Base-by-base conservation (phyloP, 2,888 invertebrate genomes). In the Agrochola litura region DNA sequence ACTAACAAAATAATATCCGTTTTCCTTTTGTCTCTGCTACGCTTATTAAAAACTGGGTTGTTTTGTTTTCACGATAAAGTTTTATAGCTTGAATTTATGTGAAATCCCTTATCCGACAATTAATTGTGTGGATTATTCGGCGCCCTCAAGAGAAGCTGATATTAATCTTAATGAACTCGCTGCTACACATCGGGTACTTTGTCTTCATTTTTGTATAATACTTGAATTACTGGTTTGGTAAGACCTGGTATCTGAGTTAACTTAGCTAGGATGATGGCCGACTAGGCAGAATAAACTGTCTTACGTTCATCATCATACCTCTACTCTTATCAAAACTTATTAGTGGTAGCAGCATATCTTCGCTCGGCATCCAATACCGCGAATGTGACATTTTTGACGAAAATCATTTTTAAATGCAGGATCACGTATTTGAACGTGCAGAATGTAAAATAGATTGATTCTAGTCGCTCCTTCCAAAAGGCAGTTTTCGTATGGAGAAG, bases 131-230 rank as follows among this genome's bases (percentile, higher is more conserved):
- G 85, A 89, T 87, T 87, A 87, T 83, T 79, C 64, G 73, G 85
- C 66, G 81, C 75, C 85, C 87, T 77, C 87, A 79, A 73, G 87
- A 85, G 75, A 79, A 80, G 37, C 73, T 76, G 87, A 85, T 87
- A 87, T 89, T 89, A 85, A 87, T 89, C 86, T 87, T 79, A 89
- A 85, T 89, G 82, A 89, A 87, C 73, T 76, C 71, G 79, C 81
- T 73, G 66, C n/a, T 86, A 80, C 64, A 87, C 73, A 84, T 79
- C 49, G 73, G 69, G 64, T 79, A 43, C 72, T 84, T 84, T 75
- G 46, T 87, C 85, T 80, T 80, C 46, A 86, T 84, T 84, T 86
- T 84, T 84, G 74, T 63, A 61, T 73, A 56, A 60, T 30, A 71
- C 56, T 71, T 85, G 25, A 67, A 79, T 22, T 61, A 52, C 37